phyloP scores from a whole-genome alignment of 30 jellyfish, hydroid and myxozoan species.

The Phacellophora camtschatica region DNA sequence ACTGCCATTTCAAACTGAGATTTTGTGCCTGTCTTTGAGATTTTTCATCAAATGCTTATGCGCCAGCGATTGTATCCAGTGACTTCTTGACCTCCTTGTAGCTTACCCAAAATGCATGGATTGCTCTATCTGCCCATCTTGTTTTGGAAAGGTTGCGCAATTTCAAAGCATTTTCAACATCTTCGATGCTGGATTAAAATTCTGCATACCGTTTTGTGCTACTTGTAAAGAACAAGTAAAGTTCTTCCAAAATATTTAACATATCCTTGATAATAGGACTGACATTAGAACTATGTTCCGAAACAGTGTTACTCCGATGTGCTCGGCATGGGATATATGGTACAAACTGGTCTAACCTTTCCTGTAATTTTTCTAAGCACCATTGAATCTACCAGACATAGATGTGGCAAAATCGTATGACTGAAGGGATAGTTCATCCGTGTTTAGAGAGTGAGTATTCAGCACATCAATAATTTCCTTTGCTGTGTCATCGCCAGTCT shows the following conservation, averaged over 20 bases:
- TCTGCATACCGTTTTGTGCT: conserved; percentile 44
- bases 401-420: conserved; percentile 30
- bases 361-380: conserved; percentile 29
- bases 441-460: conserved; percentile 2
- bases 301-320: conserved; percentile 42
- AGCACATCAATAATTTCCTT: no score
- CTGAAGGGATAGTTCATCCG: conserved; percentile 26
- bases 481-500: conserved; percentile 33
- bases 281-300: conserved; percentile 43
- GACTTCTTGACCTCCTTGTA: background rate
- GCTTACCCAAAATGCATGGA: conserved; percentile 11
- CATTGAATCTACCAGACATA: conserved; percentile 43
- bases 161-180: conserved; percentile 1
- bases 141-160: conserved; percentile 29
- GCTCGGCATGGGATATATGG: no score
- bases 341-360: conserved; percentile 10
- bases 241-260: conserved; percentile 21
- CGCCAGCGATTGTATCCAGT: background rate
- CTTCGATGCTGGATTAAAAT: background rate
- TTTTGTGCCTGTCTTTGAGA: background rate
- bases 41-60: background rate
- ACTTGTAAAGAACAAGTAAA: conserved; percentile 32
- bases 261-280: conserved; percentile 29
- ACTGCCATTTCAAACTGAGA: background rate
- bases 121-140: conserved; percentile 39